A percentile compares a stretch with the other conserved stretches of the same genome.
Conservation (phyloP, 2,113 vertebrate genomes). For the Myrmecobius fasciatus region DNA sequence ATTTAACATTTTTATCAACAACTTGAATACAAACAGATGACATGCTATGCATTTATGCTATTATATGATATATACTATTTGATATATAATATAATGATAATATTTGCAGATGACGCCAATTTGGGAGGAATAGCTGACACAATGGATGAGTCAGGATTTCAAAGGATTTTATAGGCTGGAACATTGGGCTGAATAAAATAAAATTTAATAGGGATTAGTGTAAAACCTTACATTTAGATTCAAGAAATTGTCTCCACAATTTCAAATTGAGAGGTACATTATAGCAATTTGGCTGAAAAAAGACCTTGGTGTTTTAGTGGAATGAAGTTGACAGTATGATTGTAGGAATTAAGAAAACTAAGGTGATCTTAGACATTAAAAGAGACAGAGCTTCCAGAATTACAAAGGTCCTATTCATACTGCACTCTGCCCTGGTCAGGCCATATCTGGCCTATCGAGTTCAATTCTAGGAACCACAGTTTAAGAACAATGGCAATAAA, state of each 20-base stretch:
- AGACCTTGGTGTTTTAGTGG: background rate
- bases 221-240: background rate
- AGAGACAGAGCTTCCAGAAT: background rate
- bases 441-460: background rate
- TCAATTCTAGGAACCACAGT: background rate
- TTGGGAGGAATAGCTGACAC: background rate
- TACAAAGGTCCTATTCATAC: background rate
- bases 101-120: background rate
- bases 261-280: background rate
- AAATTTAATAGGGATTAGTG: background rate
- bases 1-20: background rate
- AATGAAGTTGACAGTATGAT: background rate
- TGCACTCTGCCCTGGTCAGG: background rate
- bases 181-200: background rate
- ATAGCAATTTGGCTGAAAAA: background rate
- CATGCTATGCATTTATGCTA: background rate
- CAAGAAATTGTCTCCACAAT: background rate
- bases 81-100: background rate
- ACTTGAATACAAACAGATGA: background rate
- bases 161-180: background rate
- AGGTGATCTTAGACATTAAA: background rate
- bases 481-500: background rate
- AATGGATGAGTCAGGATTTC: background rate
- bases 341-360: background rate
- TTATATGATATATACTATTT: too few relatives aligned